phyloP scores from a whole-genome alignment of 2,797 vertebrate genomes.

The Macroramphosus scolopax region DNA sequence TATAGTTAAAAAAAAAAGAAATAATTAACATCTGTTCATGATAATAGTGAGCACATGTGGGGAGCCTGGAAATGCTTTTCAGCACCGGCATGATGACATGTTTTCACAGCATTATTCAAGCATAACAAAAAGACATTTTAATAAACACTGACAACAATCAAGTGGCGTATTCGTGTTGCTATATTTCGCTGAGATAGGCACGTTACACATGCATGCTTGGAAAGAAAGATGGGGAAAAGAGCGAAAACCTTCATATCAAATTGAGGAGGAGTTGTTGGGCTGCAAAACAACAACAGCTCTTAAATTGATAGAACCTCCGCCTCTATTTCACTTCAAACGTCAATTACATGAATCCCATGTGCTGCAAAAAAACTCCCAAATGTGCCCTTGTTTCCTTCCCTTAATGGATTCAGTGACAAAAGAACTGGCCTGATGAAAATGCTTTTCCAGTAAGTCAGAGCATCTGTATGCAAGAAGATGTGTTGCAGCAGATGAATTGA shows the following conservation, averaged over 20 bases:
- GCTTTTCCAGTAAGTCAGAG: conserved; percentile 34
- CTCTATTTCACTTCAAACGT: conserved; percentile 30
- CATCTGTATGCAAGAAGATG: conserved; percentile 45
- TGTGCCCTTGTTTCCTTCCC: conserved; percentile 30
- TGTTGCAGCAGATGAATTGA: conserved; percentile 50
- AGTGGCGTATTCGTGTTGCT: conserved; percentile 44
- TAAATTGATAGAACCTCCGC: conserved; percentile 15
- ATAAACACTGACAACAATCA: conserved; percentile 56
- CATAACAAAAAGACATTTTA: conserved; percentile 41
- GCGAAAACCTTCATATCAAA: too few relatives aligned
- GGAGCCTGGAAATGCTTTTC: conserved; percentile 47
- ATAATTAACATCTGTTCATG: conserved; percentile 66
- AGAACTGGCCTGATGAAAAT: conserved; percentile 26
- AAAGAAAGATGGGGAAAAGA: conserved; percentile 8
- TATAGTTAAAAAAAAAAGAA: conserved; percentile 22
- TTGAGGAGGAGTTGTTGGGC: too few relatives aligned
- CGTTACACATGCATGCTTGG: conserved; percentile 1
- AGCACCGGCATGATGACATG: conserved; percentile 43
- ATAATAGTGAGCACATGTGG: conserved; percentile 61
- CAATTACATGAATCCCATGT: conserved; percentile 30
- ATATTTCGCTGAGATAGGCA: conserved; percentile 24
- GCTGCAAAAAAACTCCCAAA: conserved; percentile 32
- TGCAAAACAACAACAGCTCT: not conserved
- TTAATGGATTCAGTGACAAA: conserved; percentile 37
- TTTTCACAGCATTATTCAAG: conserved; percentile 58